Base-by-base conservation (phyloP, 2,888 invertebrate genomes). In the Smittia sp. region DNA sequence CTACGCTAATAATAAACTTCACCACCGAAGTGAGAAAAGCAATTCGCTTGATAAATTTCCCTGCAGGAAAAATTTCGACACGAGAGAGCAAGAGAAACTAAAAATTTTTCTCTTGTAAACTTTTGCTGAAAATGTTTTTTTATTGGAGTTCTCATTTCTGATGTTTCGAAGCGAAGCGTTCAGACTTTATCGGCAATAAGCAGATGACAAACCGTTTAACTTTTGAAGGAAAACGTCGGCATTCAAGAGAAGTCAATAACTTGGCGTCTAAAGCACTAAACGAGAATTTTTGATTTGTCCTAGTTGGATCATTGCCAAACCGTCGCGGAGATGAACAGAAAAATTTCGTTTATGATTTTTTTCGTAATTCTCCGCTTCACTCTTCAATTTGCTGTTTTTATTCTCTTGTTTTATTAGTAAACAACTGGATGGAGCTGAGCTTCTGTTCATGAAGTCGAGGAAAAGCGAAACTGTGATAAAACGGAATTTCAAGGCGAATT, bases 401-500 rank as follows among this genome's bases (percentile, higher is more conserved):
- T 58, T 58, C 58, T 58, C 58, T 6, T 58, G 58, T 58, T 58
- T 58, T 58, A 58, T 58, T 58, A 58, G 58, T 58, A 58, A 58
- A 58, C 58, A 58, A 58, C 20, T 58, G 58, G n/a, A 58, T 4
- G 18, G 58, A 58, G 58, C 22, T 22, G 58, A 18, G 9, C 13
- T 58, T 58, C 22, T 58, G 58, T 58, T 58, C n/a, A 58, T 18
- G 22, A 58, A 58, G 18, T 13, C 58, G 46, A 46, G 15, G n/a
- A 46, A 46, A 46, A 46, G 32, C 32, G 9, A 32, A 32, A 32
- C 32, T 46, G 4, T n/a, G 46, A 46, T n/a, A 46, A 46, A 46
- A 46, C 9, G 9, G 46, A 46, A 46, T 46, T 46, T 46, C 46
- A 46, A 46, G 46, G 46, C 46, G 11, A 15, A 13, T 58, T 58